phyloP scores from a whole-genome alignment of 2,113 vertebrate genomes.

The Lophura nycthemera region DNA sequence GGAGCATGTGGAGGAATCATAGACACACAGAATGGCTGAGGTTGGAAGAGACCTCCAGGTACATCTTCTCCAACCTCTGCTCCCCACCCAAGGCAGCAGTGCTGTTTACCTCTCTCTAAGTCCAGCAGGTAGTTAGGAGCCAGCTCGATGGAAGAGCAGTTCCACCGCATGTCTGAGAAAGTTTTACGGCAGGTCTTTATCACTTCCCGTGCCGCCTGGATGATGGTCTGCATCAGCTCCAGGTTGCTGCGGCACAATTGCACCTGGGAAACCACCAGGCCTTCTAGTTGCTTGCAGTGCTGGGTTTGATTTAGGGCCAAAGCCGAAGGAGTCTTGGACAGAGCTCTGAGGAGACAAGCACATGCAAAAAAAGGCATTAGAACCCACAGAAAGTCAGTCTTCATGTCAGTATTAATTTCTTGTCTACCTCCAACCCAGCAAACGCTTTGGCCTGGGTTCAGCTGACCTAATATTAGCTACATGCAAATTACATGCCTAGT shows the following conservation, averaged over 20 bases:
- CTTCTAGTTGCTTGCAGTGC: slow-evolving; percentile 94
- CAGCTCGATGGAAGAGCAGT: slow-evolving; percentile 95
- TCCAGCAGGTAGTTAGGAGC: slow-evolving; percentile 91
- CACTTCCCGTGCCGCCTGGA: slow-evolving; percentile 91
- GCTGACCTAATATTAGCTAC: not conserved
- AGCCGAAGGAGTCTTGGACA: slow-evolving; percentile 85
- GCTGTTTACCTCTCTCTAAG: slow-evolving; percentile 92
- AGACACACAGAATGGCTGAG: not conserved
- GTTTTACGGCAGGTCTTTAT: slow-evolving; percentile 95
- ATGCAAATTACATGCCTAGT: not conserved
- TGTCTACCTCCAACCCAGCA: not conserved
- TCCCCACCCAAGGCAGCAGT: not conserved
- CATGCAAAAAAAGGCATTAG: not conserved
- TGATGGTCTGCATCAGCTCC: slow-evolving; percentile 96
- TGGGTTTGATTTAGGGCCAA: slow-evolving; percentile 94
- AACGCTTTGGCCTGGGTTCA: not conserved
- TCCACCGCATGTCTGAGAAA: slow-evolving; percentile 97
- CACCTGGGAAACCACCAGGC: slow-evolving; percentile 93
- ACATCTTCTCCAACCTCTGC: not conserved
- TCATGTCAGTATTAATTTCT: not conserved
- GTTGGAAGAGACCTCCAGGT: not conserved
- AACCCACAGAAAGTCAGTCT: not conserved
- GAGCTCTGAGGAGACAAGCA: slow-evolving; percentile 79
- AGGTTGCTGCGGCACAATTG: slow-evolving; percentile 97
- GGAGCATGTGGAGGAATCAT: not conserved